Conservation (phyloP, 2,113 vertebrate genomes). For the Podarcis muralis region DNA sequence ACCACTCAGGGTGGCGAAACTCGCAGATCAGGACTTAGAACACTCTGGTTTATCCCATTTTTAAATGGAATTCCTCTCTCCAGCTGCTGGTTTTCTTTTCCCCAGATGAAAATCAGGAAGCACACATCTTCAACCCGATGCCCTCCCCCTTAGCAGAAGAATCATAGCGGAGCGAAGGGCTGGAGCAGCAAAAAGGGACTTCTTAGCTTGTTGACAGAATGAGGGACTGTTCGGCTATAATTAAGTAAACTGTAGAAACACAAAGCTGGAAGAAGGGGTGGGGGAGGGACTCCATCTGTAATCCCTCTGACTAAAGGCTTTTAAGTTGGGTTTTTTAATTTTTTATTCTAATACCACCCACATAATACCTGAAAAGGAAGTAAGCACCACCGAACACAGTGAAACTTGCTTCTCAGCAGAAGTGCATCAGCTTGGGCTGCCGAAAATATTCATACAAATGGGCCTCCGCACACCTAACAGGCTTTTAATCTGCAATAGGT, state of each 20-base stretch:
- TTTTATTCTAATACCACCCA: background rate
- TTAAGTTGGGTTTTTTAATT: background rate
- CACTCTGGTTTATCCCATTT: slow-evolving; percentile 48
- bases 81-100: slow-evolving; percentile 79
- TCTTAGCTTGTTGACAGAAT: slow-evolving; percentile 66
- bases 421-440: too few species aligned
- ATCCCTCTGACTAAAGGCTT: background rate
- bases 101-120: slow-evolving; percentile 80
- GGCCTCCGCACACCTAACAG: too few species aligned
- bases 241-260: slow-evolving; percentile 48
- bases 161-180: slow-evolving; percentile 53
- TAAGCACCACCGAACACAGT: background rate
- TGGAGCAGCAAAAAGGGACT: slow-evolving; percentile 35
- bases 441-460: too few species aligned
- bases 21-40: slow-evolving; percentile 62
- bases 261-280: background rate
- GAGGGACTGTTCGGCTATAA: slow-evolving; percentile 51
- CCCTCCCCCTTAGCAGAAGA: slow-evolving; percentile 42
- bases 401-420: background rate
- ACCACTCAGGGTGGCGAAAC: slow-evolving; percentile 60
- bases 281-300: background rate
- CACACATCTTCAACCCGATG: slow-evolving; percentile 71
- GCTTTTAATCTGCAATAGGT: too few species aligned
- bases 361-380: background rate
- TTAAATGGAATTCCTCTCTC: slow-evolving; percentile 55